Base-by-base conservation (phyloP, 2,113 vertebrate species). In the Platanista minor region DNA sequence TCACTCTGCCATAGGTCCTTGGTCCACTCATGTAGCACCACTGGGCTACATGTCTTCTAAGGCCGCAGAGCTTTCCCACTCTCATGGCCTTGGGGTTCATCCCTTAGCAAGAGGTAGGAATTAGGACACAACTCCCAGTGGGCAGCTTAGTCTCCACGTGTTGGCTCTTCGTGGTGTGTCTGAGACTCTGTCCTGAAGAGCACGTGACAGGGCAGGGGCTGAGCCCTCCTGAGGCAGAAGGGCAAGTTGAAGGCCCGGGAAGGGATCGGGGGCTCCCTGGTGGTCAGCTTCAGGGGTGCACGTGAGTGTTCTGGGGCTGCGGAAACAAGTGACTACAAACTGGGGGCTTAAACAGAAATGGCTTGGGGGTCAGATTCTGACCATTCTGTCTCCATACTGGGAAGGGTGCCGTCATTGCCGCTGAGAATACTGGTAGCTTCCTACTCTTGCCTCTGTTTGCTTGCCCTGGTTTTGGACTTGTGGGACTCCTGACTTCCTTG, bases 161-260 rank as follows among this genome's bases (percentile, higher is more conserved):
- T 13, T 54, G 43, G 21, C 15, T 64, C 25, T 29, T 17, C 15
- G 1, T 6, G 4, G 39, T 9, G 25, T 15, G 11, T 5, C 75
- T 43, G n/a, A 36, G 43, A 62, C 21, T 64, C 82, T 14, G 25
- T 46, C 49, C 77, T 43, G 59, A 57, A 43, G 54, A 39, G 17
- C 12, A 5, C 0, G 0, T 2, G 17, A 67, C 31, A 66, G 33
- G 25, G 2, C n/a, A n/a, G 33, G 27, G 61, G 49, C 72, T 31
- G 84, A 57, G 52, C 41, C 14, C 54, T 49, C 21, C 21, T n/a
- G 77, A 46, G 3, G 3, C 11, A 11, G 20, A 29, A 72, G 41
- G 61, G 43, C 21, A 4, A 36, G 12, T 43, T 4, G 1, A 25
- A 61, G 39, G 39, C 23, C 17, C 67, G 31, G 80, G 54, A 57